Conservation (phyloP, 2,797 vertebrate species). For the Gephyroberyx darwinii region DNA sequence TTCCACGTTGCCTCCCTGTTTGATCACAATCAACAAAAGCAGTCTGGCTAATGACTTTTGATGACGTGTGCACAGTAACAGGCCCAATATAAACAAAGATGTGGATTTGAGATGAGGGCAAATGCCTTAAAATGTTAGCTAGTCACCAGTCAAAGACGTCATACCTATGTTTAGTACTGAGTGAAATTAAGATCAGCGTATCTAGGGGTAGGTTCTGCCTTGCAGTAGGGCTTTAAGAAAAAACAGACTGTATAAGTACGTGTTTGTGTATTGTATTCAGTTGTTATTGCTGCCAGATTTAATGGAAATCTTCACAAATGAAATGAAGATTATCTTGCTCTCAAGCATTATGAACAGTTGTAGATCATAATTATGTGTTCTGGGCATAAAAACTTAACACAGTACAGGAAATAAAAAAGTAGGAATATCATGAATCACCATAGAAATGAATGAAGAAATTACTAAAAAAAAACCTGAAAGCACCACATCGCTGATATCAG, state of each 20-base stretch:
- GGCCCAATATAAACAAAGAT: constrained; percentile 34
- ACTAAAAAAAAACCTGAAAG: not conserved
- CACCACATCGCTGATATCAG: constrained; percentile 33
- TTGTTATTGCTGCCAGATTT: not conserved
- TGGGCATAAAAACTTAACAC: not conserved
- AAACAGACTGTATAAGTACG: not conserved
- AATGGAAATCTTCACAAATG: not conserved
- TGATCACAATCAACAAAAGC: constrained; percentile 72
- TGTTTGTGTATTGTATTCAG: not conserved
- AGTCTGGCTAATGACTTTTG: constrained; percentile 58
- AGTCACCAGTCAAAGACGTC: constrained; percentile 24
- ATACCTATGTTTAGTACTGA: constrained; percentile 9
- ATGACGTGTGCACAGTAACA: constrained; percentile 41
- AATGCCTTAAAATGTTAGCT: constrained; percentile 51
- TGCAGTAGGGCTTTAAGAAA: not conserved
- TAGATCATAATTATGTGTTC: not conserved
- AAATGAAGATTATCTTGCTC: not conserved
- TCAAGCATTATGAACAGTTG: not conserved
- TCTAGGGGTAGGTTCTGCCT: not conserved
- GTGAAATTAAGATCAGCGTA: constrained; percentile 26
- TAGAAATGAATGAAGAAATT: not conserved
- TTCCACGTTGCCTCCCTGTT: constrained; percentile 46
- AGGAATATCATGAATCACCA: not conserved
- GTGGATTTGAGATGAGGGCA: constrained; percentile 64
- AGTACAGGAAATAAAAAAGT: not conserved